These are phyloP conservation scores for Pseudomugil gertrudae DNA, from an alignment of 2,797 vertebrate genomes.

Conservation along the genomic window DNA sequence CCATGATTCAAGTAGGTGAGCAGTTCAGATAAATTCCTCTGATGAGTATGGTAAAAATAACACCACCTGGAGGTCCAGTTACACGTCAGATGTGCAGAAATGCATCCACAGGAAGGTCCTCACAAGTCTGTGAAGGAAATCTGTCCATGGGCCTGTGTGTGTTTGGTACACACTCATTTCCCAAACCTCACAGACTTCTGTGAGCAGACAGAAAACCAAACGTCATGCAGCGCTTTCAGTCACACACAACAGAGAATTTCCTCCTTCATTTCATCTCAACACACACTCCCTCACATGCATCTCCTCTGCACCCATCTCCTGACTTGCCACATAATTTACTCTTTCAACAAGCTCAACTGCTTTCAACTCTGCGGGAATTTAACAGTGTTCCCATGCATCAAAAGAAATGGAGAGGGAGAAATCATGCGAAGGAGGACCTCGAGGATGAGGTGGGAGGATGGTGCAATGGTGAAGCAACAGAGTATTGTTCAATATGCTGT, in stretches of 20 bases:
- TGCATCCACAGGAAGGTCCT: conserved; percentile 8
- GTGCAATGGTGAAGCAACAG: conserved; percentile 24
- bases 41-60: conserved; percentile 20
- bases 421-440: conserved; percentile 30
- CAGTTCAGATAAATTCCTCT: conserved; percentile 25
- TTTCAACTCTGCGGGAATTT: conserved; percentile 60
- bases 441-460: conserved; percentile 18
- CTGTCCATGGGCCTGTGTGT: not conserved
- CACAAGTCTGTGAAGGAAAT: conserved; percentile 15
- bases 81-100: conserved; percentile 14
- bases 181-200: conserved; percentile 48
- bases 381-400: not conserved
- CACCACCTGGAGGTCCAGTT: not conserved
- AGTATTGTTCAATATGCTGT: conserved; percentile 24
- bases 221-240: conserved; percentile 52
- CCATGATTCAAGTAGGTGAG: not conserved
- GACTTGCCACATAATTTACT: conserved; percentile 53
- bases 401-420: conserved; percentile 9
- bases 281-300: conserved; percentile 17
- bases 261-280: conserved; percentile 50
- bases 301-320: conserved; percentile 29
- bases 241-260: conserved; percentile 47
- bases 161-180: conserved; percentile 25
- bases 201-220: conserved; percentile 45
- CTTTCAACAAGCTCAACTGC: conserved; percentile 45